Evolutionary conservation across 1,140 invertebrate species (phyloP).

Genomic region (Himalopsyche phryganea): DNA sequence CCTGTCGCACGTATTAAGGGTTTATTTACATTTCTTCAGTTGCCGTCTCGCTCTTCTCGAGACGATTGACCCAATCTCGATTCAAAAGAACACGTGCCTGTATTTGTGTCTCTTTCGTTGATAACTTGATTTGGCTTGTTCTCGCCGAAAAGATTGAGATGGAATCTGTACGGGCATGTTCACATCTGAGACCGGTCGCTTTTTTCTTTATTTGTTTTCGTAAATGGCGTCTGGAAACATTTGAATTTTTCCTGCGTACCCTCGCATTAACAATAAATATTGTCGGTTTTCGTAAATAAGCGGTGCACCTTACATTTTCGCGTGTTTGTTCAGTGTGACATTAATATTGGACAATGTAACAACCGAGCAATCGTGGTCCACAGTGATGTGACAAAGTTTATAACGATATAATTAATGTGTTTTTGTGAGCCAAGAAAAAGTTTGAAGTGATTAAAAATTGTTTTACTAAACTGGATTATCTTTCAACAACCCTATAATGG

Average conservation of each 20-base stretch:
- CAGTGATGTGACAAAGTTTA: background rate
- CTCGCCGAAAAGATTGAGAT: conserved; percentile 18
- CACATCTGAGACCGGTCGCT: conserved; percentile 4
- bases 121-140: conserved; percentile 23
- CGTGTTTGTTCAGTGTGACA: conserved; percentile 7
- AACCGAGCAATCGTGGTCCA: background rate
- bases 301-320: background rate
- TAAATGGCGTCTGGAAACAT: conserved; percentile 7
- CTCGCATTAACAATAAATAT: background rate
- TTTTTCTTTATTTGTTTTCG: conserved; percentile 9
- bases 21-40: conserved; percentile 5
- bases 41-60: background rate
- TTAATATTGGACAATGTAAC: background rate
- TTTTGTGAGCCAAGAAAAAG: no score
- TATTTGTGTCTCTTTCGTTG: conserved; percentile 22
- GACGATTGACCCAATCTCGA: conserved; percentile 1
- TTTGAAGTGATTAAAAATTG: no score
- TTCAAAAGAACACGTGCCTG: conserved; percentile 7
- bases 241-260: conserved; percentile 2
- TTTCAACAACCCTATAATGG: no score
- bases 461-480: no score
- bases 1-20: background rate
- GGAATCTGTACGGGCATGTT: conserved; percentile 17
- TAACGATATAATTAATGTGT: background rate
- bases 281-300: background rate